These are phyloP conservation scores for Holothuria leucospilota DNA, from an alignment of 53 echinoderm and acorn worm genomes.

Conservation along the genomic window DNA sequence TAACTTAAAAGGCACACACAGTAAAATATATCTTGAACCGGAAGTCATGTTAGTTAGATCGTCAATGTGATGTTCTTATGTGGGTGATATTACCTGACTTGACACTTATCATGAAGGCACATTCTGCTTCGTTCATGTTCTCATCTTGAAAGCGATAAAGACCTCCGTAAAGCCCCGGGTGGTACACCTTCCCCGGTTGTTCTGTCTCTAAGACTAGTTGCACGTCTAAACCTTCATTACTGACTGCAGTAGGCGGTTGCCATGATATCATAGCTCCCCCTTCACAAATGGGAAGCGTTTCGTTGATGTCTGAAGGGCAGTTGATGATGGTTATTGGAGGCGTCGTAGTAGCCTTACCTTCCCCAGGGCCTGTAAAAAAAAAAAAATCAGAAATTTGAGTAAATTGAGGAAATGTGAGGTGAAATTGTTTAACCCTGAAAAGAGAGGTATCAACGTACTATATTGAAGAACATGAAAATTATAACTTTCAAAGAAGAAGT, in stretches of 20 bases:
- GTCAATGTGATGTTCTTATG: no score
- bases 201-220: background rate
- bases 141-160: slow-evolving; percentile 31
- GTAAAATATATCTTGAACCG: no score
- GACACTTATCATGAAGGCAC: slow-evolving; percentile 11
- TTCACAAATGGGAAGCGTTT: slow-evolving; percentile 19
- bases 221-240: background rate
- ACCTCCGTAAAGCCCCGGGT: background rate
- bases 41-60: no score
- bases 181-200: slow-evolving; percentile 3
- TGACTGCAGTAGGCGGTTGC: slow-evolving; percentile 21
- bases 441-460: no score
- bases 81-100: background rate
- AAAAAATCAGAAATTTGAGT: no score
- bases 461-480: no score
- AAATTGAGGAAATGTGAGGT: no score
- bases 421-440: no score
- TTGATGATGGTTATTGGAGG: slow-evolving; percentile 1
- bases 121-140: background rate
- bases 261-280: background rate
- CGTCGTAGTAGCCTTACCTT: background rate
- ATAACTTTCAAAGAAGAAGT: no score
- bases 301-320: slow-evolving; percentile 20
- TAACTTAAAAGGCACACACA: no score
- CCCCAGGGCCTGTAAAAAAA: background rate